Evolutionary conservation across 2,888 invertebrate species (phyloP).

Genomic region (Tiliacea citrago): DNA sequence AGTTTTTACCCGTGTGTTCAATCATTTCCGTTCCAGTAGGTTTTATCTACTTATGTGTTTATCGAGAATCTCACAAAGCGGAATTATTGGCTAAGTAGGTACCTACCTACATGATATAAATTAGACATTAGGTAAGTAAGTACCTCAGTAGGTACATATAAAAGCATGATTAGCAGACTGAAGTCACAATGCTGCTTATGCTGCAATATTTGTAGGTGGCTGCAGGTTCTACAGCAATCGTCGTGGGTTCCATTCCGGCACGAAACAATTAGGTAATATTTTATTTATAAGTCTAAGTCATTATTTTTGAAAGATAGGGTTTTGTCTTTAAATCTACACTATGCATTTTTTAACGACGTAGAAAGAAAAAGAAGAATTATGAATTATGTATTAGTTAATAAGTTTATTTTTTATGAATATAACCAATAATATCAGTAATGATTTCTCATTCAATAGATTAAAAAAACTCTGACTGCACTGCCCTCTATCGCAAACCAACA

Average conservation of each 20-base stretch:
- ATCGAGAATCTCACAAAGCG: conserved; percentile 12
- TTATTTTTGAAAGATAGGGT: too few relatives aligned
- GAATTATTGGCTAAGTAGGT: conserved; percentile 1
- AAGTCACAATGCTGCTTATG: neutral
- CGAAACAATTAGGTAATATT: too few relatives aligned
- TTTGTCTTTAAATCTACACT: neutral
- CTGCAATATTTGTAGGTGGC: neutral
- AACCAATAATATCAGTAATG: neutral
- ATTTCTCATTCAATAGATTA: neutral
- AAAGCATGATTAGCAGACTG: neutral
- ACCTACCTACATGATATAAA: neutral
- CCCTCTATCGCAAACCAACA: conserved; percentile 69
- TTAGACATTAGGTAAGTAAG: neutral
- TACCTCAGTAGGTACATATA: too few relatives aligned
- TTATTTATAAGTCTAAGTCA: too few relatives aligned
- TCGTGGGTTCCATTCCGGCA: neutral
- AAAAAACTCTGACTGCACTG: conserved; percentile 42
- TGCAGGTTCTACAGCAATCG: neutral
- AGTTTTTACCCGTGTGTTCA: conserved; percentile 37
- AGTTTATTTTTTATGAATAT: neutral
- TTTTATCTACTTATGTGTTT: conserved; percentile 25
- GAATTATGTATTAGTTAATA: neutral
- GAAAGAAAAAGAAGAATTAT: neutral
- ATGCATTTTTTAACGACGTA: neutral
- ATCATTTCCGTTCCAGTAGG: conserved; percentile 43